Conservation (phyloP, 2,113 vertebrate genomes). For the Ursus arctos region DNA sequence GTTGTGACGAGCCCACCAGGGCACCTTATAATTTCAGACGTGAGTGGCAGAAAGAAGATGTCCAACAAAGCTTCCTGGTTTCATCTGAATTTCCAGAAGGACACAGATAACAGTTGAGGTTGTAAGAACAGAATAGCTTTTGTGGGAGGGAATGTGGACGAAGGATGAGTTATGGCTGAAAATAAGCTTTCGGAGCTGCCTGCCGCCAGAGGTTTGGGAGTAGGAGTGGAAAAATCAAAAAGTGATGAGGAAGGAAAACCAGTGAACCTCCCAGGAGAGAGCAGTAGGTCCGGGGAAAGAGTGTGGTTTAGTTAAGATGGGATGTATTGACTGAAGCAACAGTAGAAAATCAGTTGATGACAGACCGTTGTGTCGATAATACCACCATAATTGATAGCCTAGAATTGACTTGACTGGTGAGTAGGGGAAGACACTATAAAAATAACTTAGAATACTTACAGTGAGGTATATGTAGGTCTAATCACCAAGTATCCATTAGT, state of each 20-base stretch:
- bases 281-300: neutral
- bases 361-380: neutral
- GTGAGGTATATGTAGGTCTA: neutral
- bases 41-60: neutral
- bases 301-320: neutral
- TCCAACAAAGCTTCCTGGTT: neutral
- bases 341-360: neutral
- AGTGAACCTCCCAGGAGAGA: neutral
- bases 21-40: neutral
- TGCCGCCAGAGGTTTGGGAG: neutral
- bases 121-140: neutral
- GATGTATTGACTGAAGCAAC: neutral
- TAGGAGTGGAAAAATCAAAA: neutral
- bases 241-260: neutral
- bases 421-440: neutral
- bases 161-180: neutral
- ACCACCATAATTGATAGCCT: neutral
- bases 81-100: neutral
- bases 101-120: neutral
- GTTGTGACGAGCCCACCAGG: neutral
- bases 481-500: neutral
- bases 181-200: neutral
- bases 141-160: neutral
- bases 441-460: neutral
- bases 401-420: neutral